Conservation (phyloP, 2,888 invertebrate genomes). For the Timandra comae region DNA sequence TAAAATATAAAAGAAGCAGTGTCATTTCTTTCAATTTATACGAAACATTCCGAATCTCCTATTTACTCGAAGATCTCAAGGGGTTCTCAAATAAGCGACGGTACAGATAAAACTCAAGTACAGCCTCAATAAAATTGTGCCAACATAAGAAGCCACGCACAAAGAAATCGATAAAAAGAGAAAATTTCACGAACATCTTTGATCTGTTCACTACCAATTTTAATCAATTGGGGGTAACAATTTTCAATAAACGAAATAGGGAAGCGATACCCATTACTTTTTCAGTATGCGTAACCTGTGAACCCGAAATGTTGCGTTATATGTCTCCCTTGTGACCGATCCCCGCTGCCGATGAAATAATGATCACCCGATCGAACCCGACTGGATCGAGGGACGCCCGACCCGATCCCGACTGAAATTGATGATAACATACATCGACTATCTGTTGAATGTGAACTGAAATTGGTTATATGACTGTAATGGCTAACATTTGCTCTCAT, state of each 20-base stretch:
- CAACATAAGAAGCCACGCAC: too few relatives aligned
- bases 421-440: slow-evolving; percentile 46
- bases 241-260: slow-evolving; percentile 37
- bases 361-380: slow-evolving; percentile 40
- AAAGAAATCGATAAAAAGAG: too few relatives aligned
- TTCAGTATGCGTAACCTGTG: slow-evolving; percentile 31
- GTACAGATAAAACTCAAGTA: too few relatives aligned
- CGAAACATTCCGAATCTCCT: too few relatives aligned
- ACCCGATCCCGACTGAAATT: slow-evolving; percentile 39
- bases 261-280: slow-evolving; percentile 32
- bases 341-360: slow-evolving; percentile 54
- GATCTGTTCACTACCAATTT: slow-evolving; percentile 24
- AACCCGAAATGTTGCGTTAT: slow-evolving; percentile 40
- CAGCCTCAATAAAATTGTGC: too few relatives aligned
- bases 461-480: slow-evolving; percentile 24
- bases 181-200: slow-evolving; percentile 3
- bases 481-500: slow-evolving; percentile 13
- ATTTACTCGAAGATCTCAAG: too few relatives aligned
- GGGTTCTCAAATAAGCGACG: too few relatives aligned
- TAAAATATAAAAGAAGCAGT: too few relatives aligned
- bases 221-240: slow-evolving; percentile 27
- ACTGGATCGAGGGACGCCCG: slow-evolving; percentile 19
- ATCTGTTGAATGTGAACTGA: slow-evolving; percentile 49
- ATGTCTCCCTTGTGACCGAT: slow-evolving; percentile 49
- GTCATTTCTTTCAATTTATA: too few relatives aligned